These are phyloP conservation scores for Catostomus latipinnis DNA, from an alignment of 2,797 vertebrate genomes.

Conservation along the genomic window DNA sequence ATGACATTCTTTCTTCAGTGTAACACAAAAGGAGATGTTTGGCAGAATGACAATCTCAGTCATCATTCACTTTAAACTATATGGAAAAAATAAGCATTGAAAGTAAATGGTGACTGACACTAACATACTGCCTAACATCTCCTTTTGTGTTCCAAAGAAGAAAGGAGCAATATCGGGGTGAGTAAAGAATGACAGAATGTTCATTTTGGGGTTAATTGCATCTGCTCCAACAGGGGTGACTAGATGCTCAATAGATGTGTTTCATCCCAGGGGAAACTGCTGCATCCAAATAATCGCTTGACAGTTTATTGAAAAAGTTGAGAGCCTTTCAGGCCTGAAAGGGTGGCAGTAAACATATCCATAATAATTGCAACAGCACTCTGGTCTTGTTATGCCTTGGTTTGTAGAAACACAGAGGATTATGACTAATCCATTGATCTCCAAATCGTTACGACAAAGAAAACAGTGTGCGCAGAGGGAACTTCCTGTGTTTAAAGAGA, in stretches of 20 bases:
- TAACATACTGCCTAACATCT: too few species aligned
- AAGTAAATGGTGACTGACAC: too few species aligned
- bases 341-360: slow-evolving; percentile 72
- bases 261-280: slow-evolving; percentile 60
- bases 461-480: slow-evolving; percentile 80
- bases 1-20: too few species aligned
- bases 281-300: slow-evolving; percentile 60
- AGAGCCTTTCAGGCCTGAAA: slow-evolving; percentile 70
- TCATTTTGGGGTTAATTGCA: neutral
- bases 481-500: slow-evolving; percentile 85
- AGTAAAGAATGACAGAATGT: neutral
- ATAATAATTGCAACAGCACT: slow-evolving; percentile 74
- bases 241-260: slow-evolving; percentile 54
- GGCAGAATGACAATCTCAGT: too few species aligned
- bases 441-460: slow-evolving; percentile 81
- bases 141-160: too few species aligned
- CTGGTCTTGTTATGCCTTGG: slow-evolving; percentile 75
- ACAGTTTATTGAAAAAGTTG: slow-evolving; percentile 72
- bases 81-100: too few species aligned
- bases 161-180: neutral
- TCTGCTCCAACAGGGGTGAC: slow-evolving; percentile 41
- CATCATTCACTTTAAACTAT: too few species aligned
- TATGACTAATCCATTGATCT: slow-evolving; percentile 82
- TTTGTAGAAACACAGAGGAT: slow-evolving; percentile 72
- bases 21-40: too few species aligned